These are phyloP conservation scores for Lampropteryx suffumata DNA, from an alignment of 2,888 invertebrate genomes.

Conservation along the genomic window DNA sequence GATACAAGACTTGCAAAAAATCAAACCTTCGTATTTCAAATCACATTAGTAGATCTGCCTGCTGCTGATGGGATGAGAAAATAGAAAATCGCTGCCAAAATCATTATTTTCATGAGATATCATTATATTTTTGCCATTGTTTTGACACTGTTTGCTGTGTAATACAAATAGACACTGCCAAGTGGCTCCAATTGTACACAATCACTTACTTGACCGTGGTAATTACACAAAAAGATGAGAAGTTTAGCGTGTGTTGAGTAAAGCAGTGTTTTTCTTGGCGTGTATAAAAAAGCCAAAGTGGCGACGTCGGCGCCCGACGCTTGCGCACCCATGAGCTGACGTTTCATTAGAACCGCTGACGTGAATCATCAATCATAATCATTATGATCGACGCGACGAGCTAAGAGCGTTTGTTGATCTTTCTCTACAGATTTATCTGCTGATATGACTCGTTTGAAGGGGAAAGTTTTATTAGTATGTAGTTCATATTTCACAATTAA, in stretches of 20 bases:
- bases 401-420: constrained; percentile 28
- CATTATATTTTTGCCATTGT: too few species aligned
- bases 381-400: constrained; percentile 37
- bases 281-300: constrained; percentile 19
- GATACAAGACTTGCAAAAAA: background rate
- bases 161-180: background rate
- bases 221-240: background rate
- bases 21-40: background rate
- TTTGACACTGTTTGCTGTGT: background rate
- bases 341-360: constrained; percentile 33
- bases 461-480: constrained; percentile 15
- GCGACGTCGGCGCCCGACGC: constrained; percentile 20
- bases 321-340: constrained; percentile 17
- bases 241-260: background rate
- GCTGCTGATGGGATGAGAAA: background rate
- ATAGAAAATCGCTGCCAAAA: background rate
- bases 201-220: background rate
- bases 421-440: constrained; percentile 13
- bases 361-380: constrained; percentile 48
- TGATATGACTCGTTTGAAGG: constrained; percentile 14
- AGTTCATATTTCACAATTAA: too few species aligned
- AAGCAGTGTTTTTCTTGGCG: constrained; percentile 27
- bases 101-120: background rate
- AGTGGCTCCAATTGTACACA: background rate
- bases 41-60: background rate